These are phyloP conservation scores for Chesias legatella DNA, from an alignment of 2,888 invertebrate genomes.

Conservation along the genomic window DNA sequence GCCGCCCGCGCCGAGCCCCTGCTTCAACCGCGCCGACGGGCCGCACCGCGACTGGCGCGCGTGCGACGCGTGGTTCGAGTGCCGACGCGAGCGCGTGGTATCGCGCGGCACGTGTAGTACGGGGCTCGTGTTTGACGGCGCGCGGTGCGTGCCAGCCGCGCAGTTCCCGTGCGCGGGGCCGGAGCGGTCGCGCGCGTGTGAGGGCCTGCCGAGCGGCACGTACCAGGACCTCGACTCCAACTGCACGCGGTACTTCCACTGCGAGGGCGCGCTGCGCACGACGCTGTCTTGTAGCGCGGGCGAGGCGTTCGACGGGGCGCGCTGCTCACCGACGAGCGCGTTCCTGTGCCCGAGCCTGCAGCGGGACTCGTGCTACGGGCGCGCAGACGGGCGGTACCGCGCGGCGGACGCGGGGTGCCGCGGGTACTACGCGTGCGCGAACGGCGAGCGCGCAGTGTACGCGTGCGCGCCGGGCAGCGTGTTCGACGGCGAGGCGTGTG, in stretches of 20 bases:
- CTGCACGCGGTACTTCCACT: constrained; percentile 77
- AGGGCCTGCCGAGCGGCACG: constrained; percentile 74
- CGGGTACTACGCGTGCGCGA: constrained; percentile 80
- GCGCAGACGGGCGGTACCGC: constrained; percentile 78
- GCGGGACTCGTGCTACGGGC: constrained; percentile 72
- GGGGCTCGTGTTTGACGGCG: constrained; percentile 74
- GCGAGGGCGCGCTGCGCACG: constrained; percentile 62
- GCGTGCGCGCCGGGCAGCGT: constrained; percentile 73
- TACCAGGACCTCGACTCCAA: constrained; percentile 76
- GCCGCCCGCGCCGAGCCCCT: constrained; percentile 63
- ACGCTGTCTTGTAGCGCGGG: constrained; percentile 62
- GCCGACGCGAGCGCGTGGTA: constrained; percentile 65
- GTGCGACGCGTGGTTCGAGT: constrained; percentile 75
- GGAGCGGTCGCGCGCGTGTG: constrained; percentile 59
- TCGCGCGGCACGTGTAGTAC: constrained; percentile 68
- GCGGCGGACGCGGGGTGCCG: constrained; percentile 76
- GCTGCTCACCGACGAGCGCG: constrained; percentile 52
- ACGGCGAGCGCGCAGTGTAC: constrained; percentile 79
- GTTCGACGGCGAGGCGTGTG: constrained; percentile 80
- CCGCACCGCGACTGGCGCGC: constrained; percentile 68
- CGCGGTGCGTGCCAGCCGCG: constrained; percentile 57
- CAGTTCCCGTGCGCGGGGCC: constrained; percentile 72
- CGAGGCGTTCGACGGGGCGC: constrained; percentile 66
- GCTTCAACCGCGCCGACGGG: constrained; percentile 68
- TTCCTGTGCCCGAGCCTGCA: constrained; percentile 73